A percentile compares a stretch with the other conserved stretches of the same genome.
phyloP scores from a whole-genome alignment of 2,888 invertebrate species.

The Chymomyza caudatula region DNA sequence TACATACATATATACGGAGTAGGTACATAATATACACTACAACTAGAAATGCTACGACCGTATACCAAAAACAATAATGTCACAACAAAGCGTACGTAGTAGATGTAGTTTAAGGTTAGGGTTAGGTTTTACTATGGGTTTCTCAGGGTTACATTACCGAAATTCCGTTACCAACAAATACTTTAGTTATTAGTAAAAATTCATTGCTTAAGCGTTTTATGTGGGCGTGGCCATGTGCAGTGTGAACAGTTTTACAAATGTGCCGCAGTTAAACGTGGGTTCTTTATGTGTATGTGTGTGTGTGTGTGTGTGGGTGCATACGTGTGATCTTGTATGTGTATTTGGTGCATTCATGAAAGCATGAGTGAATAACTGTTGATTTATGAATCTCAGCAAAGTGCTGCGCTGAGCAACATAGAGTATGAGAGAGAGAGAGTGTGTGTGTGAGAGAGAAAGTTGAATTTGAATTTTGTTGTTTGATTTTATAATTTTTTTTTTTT shows the following conservation, averaged over 20 bases:
- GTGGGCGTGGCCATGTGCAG: constrained; percentile 48
- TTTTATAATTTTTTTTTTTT: neutral
- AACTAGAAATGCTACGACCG: constrained; percentile 15
- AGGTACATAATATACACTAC: neutral
- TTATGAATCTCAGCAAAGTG: constrained; percentile 45
- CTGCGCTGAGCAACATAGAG: constrained; percentile 39
- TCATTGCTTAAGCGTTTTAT: constrained; percentile 54
- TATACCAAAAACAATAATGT: constrained; percentile 15
- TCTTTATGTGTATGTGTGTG: constrained; percentile 14
- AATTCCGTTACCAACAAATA: neutral
- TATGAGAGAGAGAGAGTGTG: constrained; percentile 13
- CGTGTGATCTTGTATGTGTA: constrained; percentile 15
- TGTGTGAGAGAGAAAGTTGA: constrained; percentile 3
- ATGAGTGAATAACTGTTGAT: constrained; percentile 34
- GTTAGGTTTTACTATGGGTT: neutral
- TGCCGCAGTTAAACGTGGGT: constrained; percentile 25
- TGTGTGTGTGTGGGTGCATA: constrained; percentile 21
- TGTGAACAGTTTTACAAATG: constrained; percentile 45
- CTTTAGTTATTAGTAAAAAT: constrained; percentile 24
- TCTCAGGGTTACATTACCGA: constrained; percentile 5
- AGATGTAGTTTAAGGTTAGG: neutral
- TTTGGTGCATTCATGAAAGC: constrained; percentile 40
- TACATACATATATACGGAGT: neutral
- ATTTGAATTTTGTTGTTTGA: neutral
- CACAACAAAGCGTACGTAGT: constrained; percentile 33